Percentiles rank a stretch among this genome's conserved stretches.
Evolutionary conservation across 2,888 invertebrate genomes (phyloP).

Genomic region (Danaus chrysippus): DNA sequence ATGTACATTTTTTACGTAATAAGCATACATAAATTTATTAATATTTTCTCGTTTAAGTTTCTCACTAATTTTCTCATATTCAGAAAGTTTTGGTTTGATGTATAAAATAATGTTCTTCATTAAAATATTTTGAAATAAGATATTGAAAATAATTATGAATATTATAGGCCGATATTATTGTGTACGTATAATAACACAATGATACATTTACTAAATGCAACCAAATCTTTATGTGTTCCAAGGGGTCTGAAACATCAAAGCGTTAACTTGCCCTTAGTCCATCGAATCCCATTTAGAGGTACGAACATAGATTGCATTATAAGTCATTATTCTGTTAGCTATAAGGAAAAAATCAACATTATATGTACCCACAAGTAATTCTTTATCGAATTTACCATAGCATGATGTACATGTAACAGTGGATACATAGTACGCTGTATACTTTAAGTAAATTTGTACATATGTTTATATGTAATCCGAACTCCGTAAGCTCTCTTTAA

Average conservation of each 20-base stretch:
- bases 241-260: conserved; percentile 64
- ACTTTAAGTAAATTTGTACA: too few relatives aligned
- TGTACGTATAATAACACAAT: conserved; percentile 85
- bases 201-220: conserved; percentile 17
- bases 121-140: too few relatives aligned
- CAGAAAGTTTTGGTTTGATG: too few relatives aligned
- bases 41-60: neutral
- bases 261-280: conserved; percentile 72
- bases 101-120: too few relatives aligned
- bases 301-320: conserved; percentile 76
- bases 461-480: too few relatives aligned
- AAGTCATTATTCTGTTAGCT: conserved; percentile 5
- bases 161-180: conserved; percentile 82
- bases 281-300: conserved; percentile 53
- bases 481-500: too few relatives aligned
- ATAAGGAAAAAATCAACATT: neutral
- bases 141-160: too few relatives aligned
- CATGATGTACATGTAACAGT: too few relatives aligned
- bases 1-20: neutral
- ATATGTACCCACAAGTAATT: neutral
- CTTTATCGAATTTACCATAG: too few relatives aligned
- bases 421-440: too few relatives aligned
- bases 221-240: conserved; percentile 45
- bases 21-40: neutral
- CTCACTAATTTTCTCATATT: too few relatives aligned